phyloP scores from a whole-genome alignment of 2,888 invertebrate genomes.

The Minunthozetes semirufus region DNA sequence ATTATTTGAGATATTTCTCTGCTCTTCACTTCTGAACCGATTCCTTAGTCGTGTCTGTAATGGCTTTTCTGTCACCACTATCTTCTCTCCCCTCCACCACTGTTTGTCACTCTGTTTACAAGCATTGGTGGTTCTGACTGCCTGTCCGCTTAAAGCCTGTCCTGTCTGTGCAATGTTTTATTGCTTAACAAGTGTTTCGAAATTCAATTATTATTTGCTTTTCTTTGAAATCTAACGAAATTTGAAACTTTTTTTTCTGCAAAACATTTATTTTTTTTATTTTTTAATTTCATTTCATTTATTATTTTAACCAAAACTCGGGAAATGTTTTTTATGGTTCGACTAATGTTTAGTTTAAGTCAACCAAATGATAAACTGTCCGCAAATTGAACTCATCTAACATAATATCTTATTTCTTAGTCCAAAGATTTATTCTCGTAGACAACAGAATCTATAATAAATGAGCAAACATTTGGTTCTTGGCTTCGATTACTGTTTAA shows the following conservation, averaged over 20 bases:
- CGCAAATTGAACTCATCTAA: too few relatives aligned
- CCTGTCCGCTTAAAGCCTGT: background rate
- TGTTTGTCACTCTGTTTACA: background rate
- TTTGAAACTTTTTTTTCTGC: background rate
- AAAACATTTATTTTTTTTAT: background rate
- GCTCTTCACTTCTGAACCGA: too few relatives aligned
- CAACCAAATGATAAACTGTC: too few relatives aligned
- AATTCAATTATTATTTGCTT: background rate
- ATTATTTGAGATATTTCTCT: background rate
- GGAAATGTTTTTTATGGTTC: too few relatives aligned
- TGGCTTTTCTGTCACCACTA: background rate
- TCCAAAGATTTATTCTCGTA: too few relatives aligned
- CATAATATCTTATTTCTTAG: too few relatives aligned
- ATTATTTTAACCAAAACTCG: too few relatives aligned
- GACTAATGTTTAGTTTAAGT: too few relatives aligned
- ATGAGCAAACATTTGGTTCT: too few relatives aligned
- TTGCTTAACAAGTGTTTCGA: slow-evolving; percentile 13
- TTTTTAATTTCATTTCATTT: too few relatives aligned
- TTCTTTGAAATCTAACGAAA: background rate
- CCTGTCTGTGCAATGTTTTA: background rate
- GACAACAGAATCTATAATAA: too few relatives aligned
- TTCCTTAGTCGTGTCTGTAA: background rate
- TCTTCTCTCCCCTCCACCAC: background rate
- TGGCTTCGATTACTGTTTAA: too few relatives aligned
- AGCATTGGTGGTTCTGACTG: background rate